A percentile compares a stretch with the other conserved stretches of the same genome.
Conservation (phyloP, 2,113 vertebrate species). For the Oriolus oriolus region DNA sequence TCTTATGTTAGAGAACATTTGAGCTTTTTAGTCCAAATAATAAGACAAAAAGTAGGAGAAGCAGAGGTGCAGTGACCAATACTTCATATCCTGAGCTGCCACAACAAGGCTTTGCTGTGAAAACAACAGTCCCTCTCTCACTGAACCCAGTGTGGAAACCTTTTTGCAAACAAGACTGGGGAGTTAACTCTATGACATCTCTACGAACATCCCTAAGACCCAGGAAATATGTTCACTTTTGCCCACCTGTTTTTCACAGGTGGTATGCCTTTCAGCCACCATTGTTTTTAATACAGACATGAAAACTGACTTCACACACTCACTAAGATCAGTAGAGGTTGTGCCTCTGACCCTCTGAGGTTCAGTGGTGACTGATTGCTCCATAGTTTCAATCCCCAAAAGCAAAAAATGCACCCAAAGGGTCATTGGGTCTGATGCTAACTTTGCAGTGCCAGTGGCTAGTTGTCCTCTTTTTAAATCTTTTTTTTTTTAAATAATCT, state of each 20-base stretch:
- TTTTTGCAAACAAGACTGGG: not conserved
- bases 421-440: constrained; percentile 45
- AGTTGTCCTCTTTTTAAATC: constrained; percentile 36
- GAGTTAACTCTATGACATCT: not conserved
- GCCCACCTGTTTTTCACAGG: not conserved
- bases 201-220: not conserved
- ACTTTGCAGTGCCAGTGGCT: constrained; percentile 31
- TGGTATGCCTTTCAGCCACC: not conserved
- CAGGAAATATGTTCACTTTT: not conserved
- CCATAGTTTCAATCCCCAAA: not conserved
- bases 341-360: not conserved
- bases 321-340: not conserved
- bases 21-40: not conserved
- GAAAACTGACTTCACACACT: not conserved
- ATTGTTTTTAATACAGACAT: not conserved
- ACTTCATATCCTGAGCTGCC: not conserved
- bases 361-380: not conserved
- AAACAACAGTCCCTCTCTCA: not conserved
- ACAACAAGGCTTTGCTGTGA: not conserved
- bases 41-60: not conserved
- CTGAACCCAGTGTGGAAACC: not conserved
- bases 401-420: constrained; percentile 11
- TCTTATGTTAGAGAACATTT: not conserved
- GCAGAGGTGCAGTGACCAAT: not conserved
- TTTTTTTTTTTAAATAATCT: constrained; percentile 64